Percentiles rank a stretch among this genome's conserved stretches.
Conservation (phyloP, 1,140 invertebrate genomes). For the Atopsyche davidsoni region DNA sequence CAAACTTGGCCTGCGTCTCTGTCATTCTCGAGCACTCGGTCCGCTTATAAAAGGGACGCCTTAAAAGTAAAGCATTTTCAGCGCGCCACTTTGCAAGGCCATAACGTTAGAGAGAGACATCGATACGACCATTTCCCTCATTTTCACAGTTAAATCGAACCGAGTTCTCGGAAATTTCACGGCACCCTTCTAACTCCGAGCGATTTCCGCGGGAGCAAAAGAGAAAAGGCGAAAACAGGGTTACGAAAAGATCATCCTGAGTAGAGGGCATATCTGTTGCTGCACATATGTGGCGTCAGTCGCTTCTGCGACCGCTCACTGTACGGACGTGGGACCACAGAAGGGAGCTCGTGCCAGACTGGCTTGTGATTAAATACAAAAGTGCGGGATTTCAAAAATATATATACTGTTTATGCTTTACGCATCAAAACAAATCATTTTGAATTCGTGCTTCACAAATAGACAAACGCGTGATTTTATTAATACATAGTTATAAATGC, state of each 20-base stretch:
- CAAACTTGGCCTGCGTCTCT: too few species aligned
- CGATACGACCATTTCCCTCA: neutral
- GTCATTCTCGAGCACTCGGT: too few species aligned
- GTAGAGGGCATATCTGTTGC: conserved; percentile 22
- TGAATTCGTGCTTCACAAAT: too few species aligned
- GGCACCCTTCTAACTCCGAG: neutral
- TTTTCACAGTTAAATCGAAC: neutral
- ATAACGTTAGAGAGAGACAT: neutral
- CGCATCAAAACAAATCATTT: too few species aligned
- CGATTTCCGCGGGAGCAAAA: neutral
- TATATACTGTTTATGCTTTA: too few species aligned
- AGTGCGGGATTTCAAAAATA: too few species aligned
- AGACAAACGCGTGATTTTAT: too few species aligned
- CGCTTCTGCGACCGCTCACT: conserved; percentile 11
- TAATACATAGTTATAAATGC: too few species aligned
- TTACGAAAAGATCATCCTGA: neutral
- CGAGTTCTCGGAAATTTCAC: neutral
- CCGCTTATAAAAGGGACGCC: too few species aligned
- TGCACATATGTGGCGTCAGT: conserved; percentile 21
- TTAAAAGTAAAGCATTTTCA: too few species aligned
- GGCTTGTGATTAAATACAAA: neutral
- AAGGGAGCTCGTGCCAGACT: neutral
- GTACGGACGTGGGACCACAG: conserved; percentile 6
- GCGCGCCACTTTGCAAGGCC: too few species aligned
- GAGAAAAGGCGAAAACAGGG: neutral